Evolutionary conservation across 2,797 vertebrate genomes (phyloP).

Genomic region (Ceyx erithaca): DNA sequence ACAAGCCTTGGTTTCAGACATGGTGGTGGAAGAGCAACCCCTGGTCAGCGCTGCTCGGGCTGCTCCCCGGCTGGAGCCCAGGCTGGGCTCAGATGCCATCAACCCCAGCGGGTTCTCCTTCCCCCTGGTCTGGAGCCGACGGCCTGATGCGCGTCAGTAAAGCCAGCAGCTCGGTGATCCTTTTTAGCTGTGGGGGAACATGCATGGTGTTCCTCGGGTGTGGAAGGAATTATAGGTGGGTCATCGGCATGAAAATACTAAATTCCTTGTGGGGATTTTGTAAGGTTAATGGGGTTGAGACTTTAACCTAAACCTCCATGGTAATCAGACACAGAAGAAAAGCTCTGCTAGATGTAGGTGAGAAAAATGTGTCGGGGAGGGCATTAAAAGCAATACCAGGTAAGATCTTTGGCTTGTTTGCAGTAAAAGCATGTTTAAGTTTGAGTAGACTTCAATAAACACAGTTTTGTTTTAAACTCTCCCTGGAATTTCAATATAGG

Average conservation of each 20-base stretch:
- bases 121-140: fast-evolving
- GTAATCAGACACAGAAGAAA: background rate
- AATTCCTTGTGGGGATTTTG: constrained; percentile 16
- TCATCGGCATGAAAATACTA: constrained; percentile 14
- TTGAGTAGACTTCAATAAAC: background rate
- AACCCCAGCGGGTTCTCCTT: background rate
- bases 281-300: background rate
- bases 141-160: background rate
- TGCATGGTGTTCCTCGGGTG: background rate
- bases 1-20: background rate
- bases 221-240: constrained; percentile 35
- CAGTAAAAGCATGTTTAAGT: background rate
- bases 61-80: background rate
- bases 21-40: background rate
- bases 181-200: background rate
- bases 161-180: background rate
- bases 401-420: background rate
- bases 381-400: background rate
- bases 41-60: background rate
- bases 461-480: background rate
- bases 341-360: background rate
- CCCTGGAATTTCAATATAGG: background rate
- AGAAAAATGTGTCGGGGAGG: background rate
- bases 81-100: background rate
- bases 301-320: background rate